A percentile compares a stretch with the other conserved stretches of the same genome.
Conservation (phyloP, 2,888 invertebrate genomes). For the Parnassius smintheus region DNA sequence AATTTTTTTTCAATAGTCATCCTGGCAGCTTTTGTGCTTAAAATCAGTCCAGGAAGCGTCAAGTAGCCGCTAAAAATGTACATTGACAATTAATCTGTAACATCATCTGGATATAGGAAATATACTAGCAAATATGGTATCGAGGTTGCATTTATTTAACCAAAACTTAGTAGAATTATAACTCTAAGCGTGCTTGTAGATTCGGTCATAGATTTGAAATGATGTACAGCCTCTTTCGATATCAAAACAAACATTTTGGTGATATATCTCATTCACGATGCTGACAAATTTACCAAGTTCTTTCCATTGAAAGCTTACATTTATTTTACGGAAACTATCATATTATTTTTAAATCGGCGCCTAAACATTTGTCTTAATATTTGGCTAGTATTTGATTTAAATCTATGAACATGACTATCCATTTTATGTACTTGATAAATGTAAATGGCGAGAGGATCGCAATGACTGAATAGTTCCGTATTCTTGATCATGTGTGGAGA, state of each 20-base stretch:
- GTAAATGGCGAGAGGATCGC: not conserved
- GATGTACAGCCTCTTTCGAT: not conserved
- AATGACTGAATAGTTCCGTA: constrained; percentile 22
- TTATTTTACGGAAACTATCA: too few relatives aligned
- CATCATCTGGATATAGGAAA: constrained; percentile 5
- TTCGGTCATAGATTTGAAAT: constrained; percentile 19
- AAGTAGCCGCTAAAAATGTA: not conserved
- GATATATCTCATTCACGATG: not conserved
- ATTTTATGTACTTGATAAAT: not conserved
- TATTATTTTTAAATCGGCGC: not conserved
- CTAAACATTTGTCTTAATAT: too few relatives aligned
- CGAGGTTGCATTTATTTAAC: constrained; percentile 19
- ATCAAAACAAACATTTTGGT: not conserved
- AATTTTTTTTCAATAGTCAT: not conserved
- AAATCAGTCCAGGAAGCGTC: not conserved
- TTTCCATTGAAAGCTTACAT: too few relatives aligned
- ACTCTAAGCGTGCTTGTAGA: constrained; percentile 8
- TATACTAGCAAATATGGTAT: not conserved
- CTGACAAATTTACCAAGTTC: not conserved
- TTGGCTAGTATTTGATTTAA: not conserved
- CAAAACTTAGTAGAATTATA: constrained; percentile 16
- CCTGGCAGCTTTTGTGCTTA: not conserved
- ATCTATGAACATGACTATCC: constrained; percentile 10
- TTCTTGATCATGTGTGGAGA: not conserved
- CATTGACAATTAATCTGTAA: not conserved